Percentiles rank a stretch among this genome's conserved stretches.
These are phyloP conservation scores for Hydrophis major DNA, from an alignment of 2,797 vertebrate genomes.

Conservation along the genomic window DNA sequence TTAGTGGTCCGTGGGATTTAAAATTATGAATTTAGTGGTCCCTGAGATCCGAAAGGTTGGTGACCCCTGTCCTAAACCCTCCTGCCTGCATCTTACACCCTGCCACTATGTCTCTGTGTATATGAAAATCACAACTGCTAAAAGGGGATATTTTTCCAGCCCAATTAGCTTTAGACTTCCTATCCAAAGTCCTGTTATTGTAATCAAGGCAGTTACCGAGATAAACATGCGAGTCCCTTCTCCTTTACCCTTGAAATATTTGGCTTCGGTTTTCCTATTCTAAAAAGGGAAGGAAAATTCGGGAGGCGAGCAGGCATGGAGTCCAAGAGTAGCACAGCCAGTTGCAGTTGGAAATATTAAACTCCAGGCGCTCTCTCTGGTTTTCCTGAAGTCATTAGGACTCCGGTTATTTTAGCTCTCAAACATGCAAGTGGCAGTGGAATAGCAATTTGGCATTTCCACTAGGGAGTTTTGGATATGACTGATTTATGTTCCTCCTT, in stretches of 20 bases:
- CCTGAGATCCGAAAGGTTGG: too few species aligned
- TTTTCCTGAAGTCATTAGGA: background rate
- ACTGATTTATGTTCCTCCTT: background rate
- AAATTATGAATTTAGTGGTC: too few species aligned
- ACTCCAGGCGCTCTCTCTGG: background rate
- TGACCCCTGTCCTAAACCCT: too few species aligned
- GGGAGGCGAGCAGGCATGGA: background rate
- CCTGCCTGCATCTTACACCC: background rate
- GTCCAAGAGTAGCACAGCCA: background rate
- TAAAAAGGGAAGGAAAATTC: background rate
- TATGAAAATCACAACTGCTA: too few species aligned
- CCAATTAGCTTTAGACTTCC: background rate
- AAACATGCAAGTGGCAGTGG: background rate
- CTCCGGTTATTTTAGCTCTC: background rate
- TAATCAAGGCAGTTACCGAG: background rate
- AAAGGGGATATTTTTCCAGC: background rate
- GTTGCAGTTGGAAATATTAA: background rate
- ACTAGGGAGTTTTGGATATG: background rate
- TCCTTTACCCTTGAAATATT: slow-evolving; percentile 8
- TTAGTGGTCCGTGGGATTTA: too few species aligned
- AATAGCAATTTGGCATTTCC: background rate
- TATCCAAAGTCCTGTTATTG: background rate
- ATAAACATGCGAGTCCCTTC: background rate
- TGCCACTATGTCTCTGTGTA: background rate
- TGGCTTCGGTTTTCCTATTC: background rate